These are phyloP conservation scores for Pteria penguin DNA, from an alignment of 2,888 invertebrate species.

Conservation along the genomic window DNA sequence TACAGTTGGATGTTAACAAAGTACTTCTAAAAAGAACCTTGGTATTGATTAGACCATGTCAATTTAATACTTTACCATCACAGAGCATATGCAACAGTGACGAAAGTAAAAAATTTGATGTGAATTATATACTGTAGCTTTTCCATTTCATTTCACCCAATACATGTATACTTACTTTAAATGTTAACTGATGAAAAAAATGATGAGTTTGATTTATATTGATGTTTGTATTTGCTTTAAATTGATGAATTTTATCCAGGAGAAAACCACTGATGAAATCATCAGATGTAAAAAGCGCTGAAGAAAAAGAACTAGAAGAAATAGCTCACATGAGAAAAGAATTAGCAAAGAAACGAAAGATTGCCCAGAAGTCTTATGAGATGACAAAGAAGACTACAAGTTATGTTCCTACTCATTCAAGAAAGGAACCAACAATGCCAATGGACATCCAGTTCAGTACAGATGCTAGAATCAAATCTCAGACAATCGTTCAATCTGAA, in stretches of 20 bases:
- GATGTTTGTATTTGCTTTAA: too few relatives aligned
- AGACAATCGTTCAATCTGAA: constrained; percentile 39
- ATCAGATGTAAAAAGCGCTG: constrained; percentile 62
- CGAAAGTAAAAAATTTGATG: too few relatives aligned
- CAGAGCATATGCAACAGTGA: too few relatives aligned
- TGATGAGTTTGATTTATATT: too few relatives aligned
- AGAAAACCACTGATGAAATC: constrained; percentile 52
- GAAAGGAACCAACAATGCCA: constrained; percentile 62
- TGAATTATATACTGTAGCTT: too few relatives aligned
- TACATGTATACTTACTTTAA: too few relatives aligned
- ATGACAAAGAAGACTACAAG: constrained; percentile 53
- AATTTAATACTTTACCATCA: too few relatives aligned
- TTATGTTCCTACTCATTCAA: constrained; percentile 45
- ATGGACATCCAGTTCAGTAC: constrained; percentile 73
- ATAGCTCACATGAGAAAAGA: constrained; percentile 67
- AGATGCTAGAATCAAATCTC: constrained; percentile 69
- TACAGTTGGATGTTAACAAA: too few relatives aligned
- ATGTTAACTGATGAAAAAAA: too few relatives aligned
- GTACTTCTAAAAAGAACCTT: too few relatives aligned
- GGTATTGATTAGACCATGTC: too few relatives aligned
- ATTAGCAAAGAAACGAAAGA: constrained; percentile 63
- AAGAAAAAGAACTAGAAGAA: constrained; percentile 73
- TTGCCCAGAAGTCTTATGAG: constrained; percentile 67
- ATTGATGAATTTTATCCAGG: constrained; percentile 45
- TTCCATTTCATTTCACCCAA: too few relatives aligned